Evolutionary conservation across 2,888 invertebrate species (phyloP), one percentile per base, ranked within the genome.

Genomic region (Hypomecis atomaria): DNA sequence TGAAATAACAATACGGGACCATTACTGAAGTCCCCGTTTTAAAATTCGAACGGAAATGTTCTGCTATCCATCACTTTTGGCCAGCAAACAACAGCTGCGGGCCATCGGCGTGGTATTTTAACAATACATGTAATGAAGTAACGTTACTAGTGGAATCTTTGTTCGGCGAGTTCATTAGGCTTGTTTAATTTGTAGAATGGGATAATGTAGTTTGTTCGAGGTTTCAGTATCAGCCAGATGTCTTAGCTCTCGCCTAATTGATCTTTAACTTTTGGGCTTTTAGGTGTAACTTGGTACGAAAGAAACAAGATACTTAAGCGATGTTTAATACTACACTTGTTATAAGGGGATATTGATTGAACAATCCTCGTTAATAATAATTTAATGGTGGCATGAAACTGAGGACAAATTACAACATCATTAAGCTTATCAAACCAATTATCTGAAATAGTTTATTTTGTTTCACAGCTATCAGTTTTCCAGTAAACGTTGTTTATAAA

Each of bases 1-100:
- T 90, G 89, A 89, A 90, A 92, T 89, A 91, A 92, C 90, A 92
- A 90, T 87, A 80, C 82, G 67, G 75, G 75, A 73, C 81, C 81
- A 80, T 83, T 81, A 81, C 82, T 77, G 78, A 77, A 71, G 75
- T 75, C 71, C 47, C 66, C 54, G 67, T 74, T 84, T 83, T 82
- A 80, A 85, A 84, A 82, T 74, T 80, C 78, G 73, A 82, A 80
- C 87, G 89, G 88, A 89, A 86, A 84, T 78, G 76, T 62, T 75
- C 71, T 75, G 78, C 77, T 79, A 84, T 89, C 82, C 81, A 83
- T 90, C 90, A 87, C 84, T 83, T 87, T 86, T 86, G 84, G 85
- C 83, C 77, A 79, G 76, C 77, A 49, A 82, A 81, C 78, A 79
- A 78, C 86, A 83, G 79, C 82, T 83, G 84, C 84, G 60, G 65